These are phyloP conservation scores for Neoaliturus tenellus DNA, from an alignment of 2,888 invertebrate genomes.

Conservation along the genomic window DNA sequence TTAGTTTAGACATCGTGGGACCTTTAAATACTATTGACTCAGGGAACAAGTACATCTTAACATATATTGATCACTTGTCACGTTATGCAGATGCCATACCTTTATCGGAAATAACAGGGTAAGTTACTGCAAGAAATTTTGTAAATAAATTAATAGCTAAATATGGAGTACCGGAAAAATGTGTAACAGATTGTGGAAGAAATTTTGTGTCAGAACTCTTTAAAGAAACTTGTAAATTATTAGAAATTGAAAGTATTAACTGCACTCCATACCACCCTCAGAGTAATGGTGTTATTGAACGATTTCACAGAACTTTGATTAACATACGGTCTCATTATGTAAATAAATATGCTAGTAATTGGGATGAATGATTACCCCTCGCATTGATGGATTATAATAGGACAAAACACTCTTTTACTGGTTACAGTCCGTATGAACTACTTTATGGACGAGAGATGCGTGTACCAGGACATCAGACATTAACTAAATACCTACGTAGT, in stretches of 20 bases:
- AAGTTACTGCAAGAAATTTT: constrained; percentile 68
- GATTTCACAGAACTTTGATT: constrained; percentile 68
- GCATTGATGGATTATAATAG: constrained; percentile 24
- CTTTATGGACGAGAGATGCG: too few species aligned
- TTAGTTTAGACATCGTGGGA: constrained; percentile 62
- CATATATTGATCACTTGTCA: constrained; percentile 62
- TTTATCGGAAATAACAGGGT: constrained; percentile 55
- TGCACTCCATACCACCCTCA: constrained; percentile 66
- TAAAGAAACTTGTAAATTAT: constrained; percentile 63
- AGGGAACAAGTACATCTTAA: constrained; percentile 69
- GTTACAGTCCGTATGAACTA: not conserved
- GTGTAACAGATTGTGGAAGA: constrained; percentile 71
- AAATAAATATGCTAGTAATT: too few species aligned
- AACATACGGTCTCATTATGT: constrained; percentile 56
- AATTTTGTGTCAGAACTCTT: constrained; percentile 70
- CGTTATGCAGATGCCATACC: too few species aligned
- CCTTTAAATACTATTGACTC: constrained; percentile 67
- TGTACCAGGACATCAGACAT: too few species aligned
- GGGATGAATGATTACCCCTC: too few species aligned
- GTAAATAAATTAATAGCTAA: constrained; percentile 50
- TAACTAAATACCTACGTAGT: too few species aligned
- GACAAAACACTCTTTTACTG: not conserved
- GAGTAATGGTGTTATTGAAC: constrained; percentile 68
- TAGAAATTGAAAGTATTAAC: too few species aligned
- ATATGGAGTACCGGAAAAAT: constrained; percentile 70